phyloP scores from a whole-genome alignment of 2,888 invertebrate genomes.

The Ophion ellenae region DNA sequence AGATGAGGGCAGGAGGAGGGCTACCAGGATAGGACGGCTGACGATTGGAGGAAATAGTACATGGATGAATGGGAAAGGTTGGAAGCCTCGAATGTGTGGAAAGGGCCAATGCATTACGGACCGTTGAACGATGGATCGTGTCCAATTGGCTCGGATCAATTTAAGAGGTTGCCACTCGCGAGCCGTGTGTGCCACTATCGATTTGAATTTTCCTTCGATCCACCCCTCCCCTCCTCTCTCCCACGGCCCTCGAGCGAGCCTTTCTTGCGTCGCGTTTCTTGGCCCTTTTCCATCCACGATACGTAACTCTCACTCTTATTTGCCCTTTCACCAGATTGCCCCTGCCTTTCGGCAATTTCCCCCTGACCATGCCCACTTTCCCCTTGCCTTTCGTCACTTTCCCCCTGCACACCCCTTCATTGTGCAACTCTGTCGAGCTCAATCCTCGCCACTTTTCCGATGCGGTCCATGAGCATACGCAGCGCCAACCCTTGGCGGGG shows the following conservation, averaged over 20 bases:
- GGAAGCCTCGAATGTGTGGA: slow-evolving; percentile 50
- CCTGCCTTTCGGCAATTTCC: neutral
- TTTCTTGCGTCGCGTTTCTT: slow-evolving; percentile 63
- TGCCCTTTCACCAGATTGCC: slow-evolving; percentile 29
- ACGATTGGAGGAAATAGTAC: slow-evolving; percentile 34
- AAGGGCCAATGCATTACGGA: slow-evolving; percentile 65
- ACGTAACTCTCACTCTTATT: slow-evolving; percentile 58
- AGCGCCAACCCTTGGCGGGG: neutral
- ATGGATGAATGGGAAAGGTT: slow-evolving; percentile 27
- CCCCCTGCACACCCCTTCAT: no score
- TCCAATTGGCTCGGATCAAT: slow-evolving; percentile 72
- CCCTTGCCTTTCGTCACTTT: neutral
- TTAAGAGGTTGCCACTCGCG: slow-evolving; percentile 67
- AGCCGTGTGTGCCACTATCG: slow-evolving; percentile 60
- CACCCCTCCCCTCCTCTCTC: slow-evolving; percentile 42
- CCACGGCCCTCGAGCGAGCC: neutral
- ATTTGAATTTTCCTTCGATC: slow-evolving; percentile 69
- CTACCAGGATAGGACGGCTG: slow-evolving; percentile 2
- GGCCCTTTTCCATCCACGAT: slow-evolving; percentile 65
- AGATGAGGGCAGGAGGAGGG: neutral
- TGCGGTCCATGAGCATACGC: slow-evolving; percentile 13
- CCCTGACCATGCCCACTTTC: neutral
- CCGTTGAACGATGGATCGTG: slow-evolving; percentile 70
- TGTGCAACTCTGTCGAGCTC: slow-evolving; percentile 8
- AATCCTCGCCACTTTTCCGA: slow-evolving; percentile 25